Percentiles rank a stretch among this genome's conserved stretches.
Conservation (phyloP, 2,797 vertebrate species). For the Poecilia gillii region DNA sequence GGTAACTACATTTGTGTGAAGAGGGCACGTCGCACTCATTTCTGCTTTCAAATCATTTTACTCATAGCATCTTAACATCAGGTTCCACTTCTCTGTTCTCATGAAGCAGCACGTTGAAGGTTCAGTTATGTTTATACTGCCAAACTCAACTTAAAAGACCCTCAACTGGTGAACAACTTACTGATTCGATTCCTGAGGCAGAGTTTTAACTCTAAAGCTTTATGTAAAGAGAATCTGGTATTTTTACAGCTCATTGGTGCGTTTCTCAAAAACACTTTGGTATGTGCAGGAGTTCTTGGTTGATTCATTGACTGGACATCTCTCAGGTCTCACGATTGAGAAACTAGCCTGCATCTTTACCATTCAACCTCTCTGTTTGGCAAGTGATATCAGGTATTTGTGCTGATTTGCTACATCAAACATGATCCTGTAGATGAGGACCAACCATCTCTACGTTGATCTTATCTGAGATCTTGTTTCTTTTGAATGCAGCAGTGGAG, state of each 20-base stretch:
- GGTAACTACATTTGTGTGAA: slow-evolving; percentile 17
- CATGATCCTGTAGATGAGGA: neutral
- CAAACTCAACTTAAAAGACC: neutral
- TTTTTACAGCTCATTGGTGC: neutral
- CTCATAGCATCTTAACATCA: slow-evolving; percentile 1
- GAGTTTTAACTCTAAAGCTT: neutral
- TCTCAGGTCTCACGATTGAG: neutral
- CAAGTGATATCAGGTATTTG: neutral
- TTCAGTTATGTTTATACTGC: neutral
- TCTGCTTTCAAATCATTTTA: slow-evolving; percentile 6
- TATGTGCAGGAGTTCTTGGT: neutral
- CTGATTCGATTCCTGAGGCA: neutral
- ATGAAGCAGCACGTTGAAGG: slow-evolving; percentile 1
- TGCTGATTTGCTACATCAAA: neutral
- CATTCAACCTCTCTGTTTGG: neutral
- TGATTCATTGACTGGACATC: neutral
- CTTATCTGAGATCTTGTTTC: neutral
- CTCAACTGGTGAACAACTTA: neutral
- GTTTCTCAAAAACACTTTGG: neutral
- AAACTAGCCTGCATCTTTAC: neutral
- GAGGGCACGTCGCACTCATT: neutral
- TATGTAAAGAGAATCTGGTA: neutral
- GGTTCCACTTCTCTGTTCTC: neutral
- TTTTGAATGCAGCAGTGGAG: neutral
- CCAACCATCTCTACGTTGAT: neutral